Percentiles rank a stretch among this genome's conserved stretches.
These are phyloP conservation scores for Eristalis pertinax DNA, from an alignment of 2,888 invertebrate species.

Conservation along the genomic window DNA sequence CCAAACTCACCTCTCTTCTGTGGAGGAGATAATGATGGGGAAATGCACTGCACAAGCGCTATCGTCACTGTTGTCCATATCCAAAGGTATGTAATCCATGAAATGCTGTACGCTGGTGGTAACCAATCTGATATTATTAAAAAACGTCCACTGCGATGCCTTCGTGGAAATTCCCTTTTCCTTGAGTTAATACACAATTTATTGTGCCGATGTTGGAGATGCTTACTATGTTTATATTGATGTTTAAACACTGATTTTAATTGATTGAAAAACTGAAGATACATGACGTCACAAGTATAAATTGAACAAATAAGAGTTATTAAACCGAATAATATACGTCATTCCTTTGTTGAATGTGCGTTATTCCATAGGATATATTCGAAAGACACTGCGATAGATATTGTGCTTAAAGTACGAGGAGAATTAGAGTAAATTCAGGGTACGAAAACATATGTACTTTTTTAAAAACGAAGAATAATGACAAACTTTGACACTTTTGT, in stretches of 20 bases:
- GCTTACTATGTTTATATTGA: slow-evolving; percentile 11
- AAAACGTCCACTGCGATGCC: slow-evolving; percentile 43
- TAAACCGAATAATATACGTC: slow-evolving; percentile 56
- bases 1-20: slow-evolving; percentile 80
- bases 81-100: slow-evolving; percentile 77
- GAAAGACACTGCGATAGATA: background rate
- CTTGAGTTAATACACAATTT: too few relatives aligned
- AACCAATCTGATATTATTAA: slow-evolving; percentile 52
- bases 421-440: background rate
- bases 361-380: background rate
- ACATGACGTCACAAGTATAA: slow-evolving; percentile 67
- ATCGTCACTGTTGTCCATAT: slow-evolving; percentile 76
- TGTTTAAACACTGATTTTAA: slow-evolving; percentile 24
- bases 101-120: slow-evolving; percentile 48
- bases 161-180: background rate
- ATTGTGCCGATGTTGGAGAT: too few relatives aligned
- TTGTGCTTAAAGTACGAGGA: background rate
- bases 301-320: slow-evolving; percentile 56
- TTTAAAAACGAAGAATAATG: slow-evolving; percentile 20
- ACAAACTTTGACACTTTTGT: slow-evolving; percentile 39
- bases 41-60: slow-evolving; percentile 79
- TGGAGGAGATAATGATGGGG: slow-evolving; percentile 80
- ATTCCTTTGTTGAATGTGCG: slow-evolving; percentile 41
- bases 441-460: background rate
- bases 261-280: slow-evolving; percentile 56